phyloP scores from a whole-genome alignment of 2,797 vertebrate genomes.

The Urosaurus nigricauda region DNA sequence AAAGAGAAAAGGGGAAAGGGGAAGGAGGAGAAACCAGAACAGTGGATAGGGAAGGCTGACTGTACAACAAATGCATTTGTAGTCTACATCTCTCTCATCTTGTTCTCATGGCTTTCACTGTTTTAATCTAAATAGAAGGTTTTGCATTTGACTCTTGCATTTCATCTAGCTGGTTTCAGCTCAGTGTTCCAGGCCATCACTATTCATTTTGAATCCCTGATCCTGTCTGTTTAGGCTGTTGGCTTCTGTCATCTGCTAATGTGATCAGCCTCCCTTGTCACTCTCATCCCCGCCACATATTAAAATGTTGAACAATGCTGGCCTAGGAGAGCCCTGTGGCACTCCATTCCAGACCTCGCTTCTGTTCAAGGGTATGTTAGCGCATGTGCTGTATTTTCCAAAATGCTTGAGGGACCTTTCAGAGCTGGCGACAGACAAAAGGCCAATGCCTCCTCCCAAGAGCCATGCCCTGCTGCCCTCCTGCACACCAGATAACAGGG shows the following conservation, averaged over 20 bases:
- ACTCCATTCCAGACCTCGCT: not conserved
- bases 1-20: too few relatives aligned
- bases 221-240: not conserved
- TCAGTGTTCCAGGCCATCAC: not conserved
- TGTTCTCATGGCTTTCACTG: too few relatives aligned
- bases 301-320: not conserved
- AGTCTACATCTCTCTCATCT: too few relatives aligned
- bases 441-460: not conserved
- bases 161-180: too few relatives aligned
- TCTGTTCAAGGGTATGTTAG: not conserved
- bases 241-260: not conserved
- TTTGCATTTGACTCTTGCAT: too few relatives aligned
- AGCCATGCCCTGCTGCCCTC: not conserved
- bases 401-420: not conserved
- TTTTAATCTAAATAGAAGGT: too few relatives aligned
- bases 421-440: not conserved
- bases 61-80: too few relatives aligned
- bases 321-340: not conserved
- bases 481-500: not conserved
- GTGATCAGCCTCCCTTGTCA: not conserved
- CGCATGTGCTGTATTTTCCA: not conserved
- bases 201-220: not conserved
- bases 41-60: too few relatives aligned
- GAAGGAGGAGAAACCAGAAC: too few relatives aligned
- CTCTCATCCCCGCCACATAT: not conserved